These are phyloP conservation scores for Axinella damicornis DNA, from an alignment of 37 sponge, comb jelly and placozoan genomes.

Conservation along the genomic window DNA sequence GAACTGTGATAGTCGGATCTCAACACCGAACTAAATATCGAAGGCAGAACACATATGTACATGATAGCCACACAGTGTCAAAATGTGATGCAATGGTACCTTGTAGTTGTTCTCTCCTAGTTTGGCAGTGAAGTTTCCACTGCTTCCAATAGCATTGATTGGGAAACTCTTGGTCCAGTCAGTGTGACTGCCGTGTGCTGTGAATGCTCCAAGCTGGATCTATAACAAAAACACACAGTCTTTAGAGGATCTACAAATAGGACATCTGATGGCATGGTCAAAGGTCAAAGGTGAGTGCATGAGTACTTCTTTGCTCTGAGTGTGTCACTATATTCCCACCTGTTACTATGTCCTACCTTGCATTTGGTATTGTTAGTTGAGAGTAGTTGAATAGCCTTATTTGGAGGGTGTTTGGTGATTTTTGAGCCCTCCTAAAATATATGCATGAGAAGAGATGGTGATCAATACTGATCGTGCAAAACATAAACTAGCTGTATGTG, in stretches of 20 bases:
- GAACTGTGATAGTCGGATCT: conserved; percentile 72
- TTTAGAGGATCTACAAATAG: too few relatives aligned
- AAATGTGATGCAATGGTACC: conserved; percentile 19
- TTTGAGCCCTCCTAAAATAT: conserved; percentile 32
- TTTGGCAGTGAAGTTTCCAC: conserved; percentile 52
- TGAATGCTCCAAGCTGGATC: conserved; percentile 54
- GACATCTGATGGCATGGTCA: too few relatives aligned
- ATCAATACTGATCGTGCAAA: too few relatives aligned
- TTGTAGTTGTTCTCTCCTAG: conserved; percentile 30
- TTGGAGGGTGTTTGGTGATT: conserved; percentile 36
- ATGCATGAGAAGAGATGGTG: too few relatives aligned
- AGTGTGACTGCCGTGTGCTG: conserved; percentile 29
- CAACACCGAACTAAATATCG: conserved; percentile 76
- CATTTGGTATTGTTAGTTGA: conserved; percentile 51
- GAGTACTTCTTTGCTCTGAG: too few relatives aligned
- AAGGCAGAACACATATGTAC: too few relatives aligned
- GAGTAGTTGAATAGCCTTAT: conserved; percentile 17
- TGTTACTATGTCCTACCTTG: conserved; percentile 52
- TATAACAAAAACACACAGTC: neutral
- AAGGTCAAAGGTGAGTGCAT: too few relatives aligned
- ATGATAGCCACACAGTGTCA: neutral
- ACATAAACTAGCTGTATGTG: too few relatives aligned
- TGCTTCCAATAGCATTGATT: conserved; percentile 71
- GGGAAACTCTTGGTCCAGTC: conserved; percentile 77
- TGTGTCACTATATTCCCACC: too few relatives aligned